Percentiles rank a stretch among this genome's conserved stretches.
Conservation (phyloP, 2,797 vertebrate species). For the Falco cherrug region DNA sequence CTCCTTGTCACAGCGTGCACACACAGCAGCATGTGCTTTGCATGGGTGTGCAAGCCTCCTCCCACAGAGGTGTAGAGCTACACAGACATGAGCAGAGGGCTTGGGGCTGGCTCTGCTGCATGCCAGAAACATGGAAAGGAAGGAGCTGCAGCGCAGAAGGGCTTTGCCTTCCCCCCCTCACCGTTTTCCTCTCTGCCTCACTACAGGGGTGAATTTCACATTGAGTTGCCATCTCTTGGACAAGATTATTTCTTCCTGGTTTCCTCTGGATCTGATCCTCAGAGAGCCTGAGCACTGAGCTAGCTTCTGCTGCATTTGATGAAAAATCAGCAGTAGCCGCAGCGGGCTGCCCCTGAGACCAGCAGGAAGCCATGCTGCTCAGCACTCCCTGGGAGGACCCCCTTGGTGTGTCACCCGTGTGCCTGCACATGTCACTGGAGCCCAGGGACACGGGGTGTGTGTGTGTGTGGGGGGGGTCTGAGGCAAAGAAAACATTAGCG, state of each 20-base stretch:
- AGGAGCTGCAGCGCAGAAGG: not conserved
- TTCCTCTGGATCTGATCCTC: not conserved
- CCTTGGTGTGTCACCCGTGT: not conserved
- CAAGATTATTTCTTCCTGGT: not conserved
- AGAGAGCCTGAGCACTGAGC: not conserved
- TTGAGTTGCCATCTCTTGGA: not conserved
- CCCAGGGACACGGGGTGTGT: not conserved
- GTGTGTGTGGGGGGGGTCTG: not conserved
- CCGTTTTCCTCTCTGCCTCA: not conserved
- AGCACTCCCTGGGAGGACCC: not conserved
- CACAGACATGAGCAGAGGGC: not conserved
- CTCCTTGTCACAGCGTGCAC: not conserved
- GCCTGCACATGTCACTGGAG: accelerated
- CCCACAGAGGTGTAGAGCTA: not conserved
- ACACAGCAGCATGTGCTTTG: accelerated
- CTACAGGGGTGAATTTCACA: not conserved
- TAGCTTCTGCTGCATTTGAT: not conserved
- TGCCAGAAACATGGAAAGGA: not conserved
- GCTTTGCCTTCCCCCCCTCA: not conserved
- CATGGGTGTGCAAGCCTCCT: not conserved
- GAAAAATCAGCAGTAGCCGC: accelerated
- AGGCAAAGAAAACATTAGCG: constrained; percentile 63
- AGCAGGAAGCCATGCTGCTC: not conserved
- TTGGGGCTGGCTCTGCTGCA: not conserved
- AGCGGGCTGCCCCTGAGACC: not conserved